These are phyloP conservation scores for Acanthaster planci DNA, from an alignment of 35 echinoderm and acorn worm genomes.

Conservation along the genomic window DNA sequence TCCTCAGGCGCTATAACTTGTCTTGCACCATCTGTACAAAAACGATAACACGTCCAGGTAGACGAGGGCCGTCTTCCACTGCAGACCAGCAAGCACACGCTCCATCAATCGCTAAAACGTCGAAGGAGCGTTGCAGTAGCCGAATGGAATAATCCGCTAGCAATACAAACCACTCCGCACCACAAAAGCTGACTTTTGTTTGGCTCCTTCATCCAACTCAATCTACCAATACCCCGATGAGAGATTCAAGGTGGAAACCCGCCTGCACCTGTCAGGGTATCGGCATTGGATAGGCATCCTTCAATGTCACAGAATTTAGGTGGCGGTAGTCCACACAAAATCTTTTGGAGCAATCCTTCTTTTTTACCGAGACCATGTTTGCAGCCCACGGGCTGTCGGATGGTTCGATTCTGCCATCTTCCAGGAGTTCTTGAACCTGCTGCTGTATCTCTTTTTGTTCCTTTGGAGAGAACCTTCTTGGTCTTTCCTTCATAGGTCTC, in stretches of 20 bases:
- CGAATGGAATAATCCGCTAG: slow-evolving; percentile 1
- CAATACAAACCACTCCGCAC: neutral
- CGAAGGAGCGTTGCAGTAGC: too few species aligned
- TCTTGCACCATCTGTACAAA: neutral
- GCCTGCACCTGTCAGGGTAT: slow-evolving; percentile 11
- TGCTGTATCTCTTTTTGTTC: neutral
- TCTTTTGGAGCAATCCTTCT: slow-evolving; percentile 11
- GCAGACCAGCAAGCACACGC: too few species aligned
- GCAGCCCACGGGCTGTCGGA: slow-evolving; percentile 17
- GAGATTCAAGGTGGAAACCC: slow-evolving; percentile 12
- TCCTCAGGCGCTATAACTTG: neutral
- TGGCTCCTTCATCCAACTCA: neutral
- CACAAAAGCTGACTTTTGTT: slow-evolving; percentile 26
- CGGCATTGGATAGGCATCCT: slow-evolving; percentile 10
- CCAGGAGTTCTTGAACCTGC: neutral
- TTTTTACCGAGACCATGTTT: neutral
- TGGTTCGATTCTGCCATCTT: neutral
- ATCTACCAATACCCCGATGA: slow-evolving; percentile 23
- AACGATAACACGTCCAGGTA: slow-evolving; percentile 7
- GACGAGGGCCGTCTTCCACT: neutral
- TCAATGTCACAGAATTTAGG: neutral
- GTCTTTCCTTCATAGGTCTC: neutral
- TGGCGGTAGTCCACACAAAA: slow-evolving; percentile 17
- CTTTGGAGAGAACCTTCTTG: slow-evolving; percentile 1
- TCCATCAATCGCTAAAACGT: too few species aligned